Base-by-base conservation (phyloP, 2,797 vertebrate species). In the Lophotriccus pileatus region DNA sequence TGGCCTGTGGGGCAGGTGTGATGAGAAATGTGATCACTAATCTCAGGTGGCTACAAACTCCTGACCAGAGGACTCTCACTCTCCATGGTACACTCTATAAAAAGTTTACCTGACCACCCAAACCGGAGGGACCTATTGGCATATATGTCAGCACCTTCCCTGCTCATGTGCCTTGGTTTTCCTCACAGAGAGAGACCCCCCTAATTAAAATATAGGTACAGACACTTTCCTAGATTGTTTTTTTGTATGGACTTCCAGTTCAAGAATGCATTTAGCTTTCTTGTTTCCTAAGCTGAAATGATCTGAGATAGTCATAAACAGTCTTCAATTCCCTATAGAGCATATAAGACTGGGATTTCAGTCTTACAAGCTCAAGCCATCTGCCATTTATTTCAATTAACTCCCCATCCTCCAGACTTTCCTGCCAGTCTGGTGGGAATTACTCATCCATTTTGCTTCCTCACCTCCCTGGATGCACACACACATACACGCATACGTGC, bases 401-500 rank as follows among this genome's bases (percentile, higher is more conserved):
- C 27, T 77, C 18, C 19, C 43, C 2, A 2, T 43, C 56, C 30
- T 70, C 80, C 56, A 56, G 14, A 18, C 67, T 80, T 89, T 74
- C 27, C 41, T 87, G n/a, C 47, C 70, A 77, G 10, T 43, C 0
- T 4, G 37, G 14, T 75, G 20, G 60, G 27, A 92, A 64, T 59
- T 80, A 62, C 49, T 82, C 20, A 59, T 46, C 30, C n/a, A 30
- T 74, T 93, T 73, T 72, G 32, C 24, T 75, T 68, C 70, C 64
- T 83, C 8, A 6, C 52, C 10, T 21, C 60, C 32, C 49, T 21
- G 34, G 37, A 46, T 64, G 43, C 43, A 59, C 3, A 1, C 30
- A 46, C 4, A 46, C 1, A 3, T 4, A 23, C 3, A 22, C 0
- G 1, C 8, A 34, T 7, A 12, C 3, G 1, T 8, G 17, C 23